phyloP scores from a whole-genome alignment of 2,797 vertebrate genomes.

The Arrhamphus sclerolepis region DNA sequence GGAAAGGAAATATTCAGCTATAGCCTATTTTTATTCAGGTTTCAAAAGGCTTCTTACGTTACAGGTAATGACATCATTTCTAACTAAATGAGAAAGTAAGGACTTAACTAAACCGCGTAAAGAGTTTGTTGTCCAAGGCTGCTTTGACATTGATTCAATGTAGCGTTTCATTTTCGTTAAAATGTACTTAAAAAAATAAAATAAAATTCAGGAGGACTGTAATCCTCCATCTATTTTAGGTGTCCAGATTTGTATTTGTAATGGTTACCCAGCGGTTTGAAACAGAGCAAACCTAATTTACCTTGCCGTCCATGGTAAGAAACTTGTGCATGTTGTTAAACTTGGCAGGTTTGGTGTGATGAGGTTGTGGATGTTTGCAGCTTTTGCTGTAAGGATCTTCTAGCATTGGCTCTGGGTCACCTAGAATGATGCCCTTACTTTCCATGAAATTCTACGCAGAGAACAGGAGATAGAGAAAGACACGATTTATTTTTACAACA shows the following conservation, averaged over 20 bases:
- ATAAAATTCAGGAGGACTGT: too few species aligned
- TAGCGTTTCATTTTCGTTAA: too few species aligned
- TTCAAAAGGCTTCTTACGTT: too few species aligned
- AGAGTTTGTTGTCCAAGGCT: too few species aligned
- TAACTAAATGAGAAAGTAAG: too few species aligned
- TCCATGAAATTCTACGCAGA: slow-evolving; percentile 88
- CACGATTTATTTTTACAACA: neutral
- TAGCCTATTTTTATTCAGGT: too few species aligned
- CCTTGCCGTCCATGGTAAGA: slow-evolving; percentile 89
- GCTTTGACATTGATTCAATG: too few species aligned
- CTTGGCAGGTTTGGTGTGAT: slow-evolving; percentile 71
- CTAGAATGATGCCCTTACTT: slow-evolving; percentile 90
- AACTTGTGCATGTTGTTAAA: slow-evolving; percentile 85
- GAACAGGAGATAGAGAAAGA: slow-evolving; percentile 10
- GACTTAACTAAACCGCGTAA: too few species aligned
- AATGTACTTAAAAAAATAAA: too few species aligned
- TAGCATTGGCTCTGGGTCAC: slow-evolving; percentile 84
- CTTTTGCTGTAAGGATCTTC: slow-evolving; percentile 82
- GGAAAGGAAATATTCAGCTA: too few species aligned
- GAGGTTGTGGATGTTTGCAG: slow-evolving; percentile 55
- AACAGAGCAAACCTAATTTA: slow-evolving; percentile 53
- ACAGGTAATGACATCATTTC: too few species aligned
- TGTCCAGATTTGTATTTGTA: neutral
- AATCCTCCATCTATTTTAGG: neutral
- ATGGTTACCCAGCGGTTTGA: neutral